Percentiles rank a stretch among this genome's conserved stretches.
Evolutionary conservation across 2,888 invertebrate genomes (phyloP).

Genomic region (Tillus elongatus): DNA sequence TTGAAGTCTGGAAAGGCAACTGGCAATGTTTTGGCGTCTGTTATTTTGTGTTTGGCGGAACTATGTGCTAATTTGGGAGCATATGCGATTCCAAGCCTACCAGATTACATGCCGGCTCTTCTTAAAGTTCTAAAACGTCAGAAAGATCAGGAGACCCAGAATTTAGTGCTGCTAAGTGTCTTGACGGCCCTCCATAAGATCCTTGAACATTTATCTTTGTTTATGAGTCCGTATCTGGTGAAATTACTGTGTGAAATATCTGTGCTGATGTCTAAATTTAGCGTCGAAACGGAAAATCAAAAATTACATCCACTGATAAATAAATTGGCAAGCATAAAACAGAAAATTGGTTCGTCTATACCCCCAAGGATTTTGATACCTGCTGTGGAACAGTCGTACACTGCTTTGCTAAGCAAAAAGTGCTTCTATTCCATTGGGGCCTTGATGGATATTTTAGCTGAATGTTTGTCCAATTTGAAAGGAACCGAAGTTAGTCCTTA

Average conservation of each 20-base stretch:
- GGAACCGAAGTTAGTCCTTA: constrained; percentile 51
- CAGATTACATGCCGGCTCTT: constrained; percentile 69
- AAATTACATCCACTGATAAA: constrained; percentile 48
- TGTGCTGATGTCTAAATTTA: constrained; percentile 38
- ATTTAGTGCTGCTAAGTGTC: constrained; percentile 58
- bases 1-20: constrained; percentile 45
- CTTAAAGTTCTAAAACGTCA: constrained; percentile 56
- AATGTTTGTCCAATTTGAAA: constrained; percentile 57
- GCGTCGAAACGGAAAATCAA: constrained; percentile 39
- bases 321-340: constrained; percentile 53
- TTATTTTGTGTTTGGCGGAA: constrained; percentile 70
- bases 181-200: constrained; percentile 74
- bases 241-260: constrained; percentile 59
- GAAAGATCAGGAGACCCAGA: constrained; percentile 50
- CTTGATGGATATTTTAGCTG: constrained; percentile 67
- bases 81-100: constrained; percentile 63
- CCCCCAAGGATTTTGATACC: constrained; percentile 71
- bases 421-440: constrained; percentile 55
- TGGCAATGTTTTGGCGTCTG: constrained; percentile 61
- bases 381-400: constrained; percentile 57
- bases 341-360: constrained; percentile 58
- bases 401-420: constrained; percentile 49
- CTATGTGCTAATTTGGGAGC: constrained; percentile 66
- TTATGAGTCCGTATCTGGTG: constrained; percentile 76
- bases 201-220: constrained; percentile 70